Evolutionary conservation across 2,113 vertebrate genomes (phyloP), one percentile per base, ranked within the genome.

Genomic region (Melozone crissalis): DNA sequence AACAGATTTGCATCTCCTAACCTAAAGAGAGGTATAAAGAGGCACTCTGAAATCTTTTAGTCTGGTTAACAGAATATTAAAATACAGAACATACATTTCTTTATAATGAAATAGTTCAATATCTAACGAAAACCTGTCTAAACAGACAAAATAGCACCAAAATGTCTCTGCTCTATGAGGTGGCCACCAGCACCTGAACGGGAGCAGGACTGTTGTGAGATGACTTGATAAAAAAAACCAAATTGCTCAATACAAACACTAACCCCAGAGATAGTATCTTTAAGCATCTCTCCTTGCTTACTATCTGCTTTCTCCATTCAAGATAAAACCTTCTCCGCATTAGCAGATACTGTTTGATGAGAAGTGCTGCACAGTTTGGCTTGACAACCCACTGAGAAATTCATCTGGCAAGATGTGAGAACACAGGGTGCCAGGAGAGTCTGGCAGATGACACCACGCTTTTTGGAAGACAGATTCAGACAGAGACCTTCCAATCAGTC

Each of bases 121-220:
- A 71, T 63, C 37, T 57, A 86, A 80, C 44, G 61, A 75, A 37
- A 86, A 83, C 7, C 18, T 86, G 68, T 61, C 33, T 86, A 30
- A 84, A 78, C 20, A 93, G 57, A 49, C 18, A 86, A 94, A 91
- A 93, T 57, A 96, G 92, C 90, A 96, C 93, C 94, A 94, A 81
- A 88, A 89, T 13, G 7, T 87, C 71, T 84, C 54, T 81, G 52
- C 39, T 69, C 28, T 39, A 13, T 37, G 17, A 89, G 82, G 16
- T 21, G 69, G 33, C n/a, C 69, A 85, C 66, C 41, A 85, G 80
- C 61, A 85, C 58, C 54, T 76, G 58, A 68, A 61, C 13, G 24
- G 17, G 9, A 35, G 21, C 52, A 82, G 47, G 49, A 68, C 19
- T 12, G 84, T 52, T 89, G 20, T 41, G 84, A 80, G 49, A 21